Evolutionary conservation across 2,888 invertebrate genomes (phyloP), one percentile per base, ranked within the genome.

Genomic region (Rhabditophanes sp.): DNA sequence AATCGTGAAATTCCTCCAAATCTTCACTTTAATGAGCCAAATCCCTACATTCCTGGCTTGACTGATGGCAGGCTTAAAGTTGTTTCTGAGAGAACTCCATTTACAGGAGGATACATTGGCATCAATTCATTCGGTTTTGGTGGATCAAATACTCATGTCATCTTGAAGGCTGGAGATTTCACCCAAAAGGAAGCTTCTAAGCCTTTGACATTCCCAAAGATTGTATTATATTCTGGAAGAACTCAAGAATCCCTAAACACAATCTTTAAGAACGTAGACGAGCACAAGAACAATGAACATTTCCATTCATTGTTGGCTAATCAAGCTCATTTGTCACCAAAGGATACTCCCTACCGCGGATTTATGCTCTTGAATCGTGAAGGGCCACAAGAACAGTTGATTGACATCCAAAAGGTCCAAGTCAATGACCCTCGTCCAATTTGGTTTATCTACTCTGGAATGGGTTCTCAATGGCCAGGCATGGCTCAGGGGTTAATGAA

Each of bases 91-190:
- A 77, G 79, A 57, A 77, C 75, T 42, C 75, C 77, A 17, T 88
- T 82, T 79, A 76, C 78, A 34, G 88, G 88, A 30, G 88, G 88
- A n/a, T 34, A 29, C 39, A 78, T 82, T 32, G 88, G 79, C 15
- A 69, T 96, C 19, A 96, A 93, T 71, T 88, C 88, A 6, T 96
- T 96, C 68, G 93, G 93, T 12, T 93, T 93, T 69, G 93, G 93
- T 42, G 96, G 96, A 34, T 66, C 85, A 25, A 87, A 87, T 69
- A 84, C 82, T n/a, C 87, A 88, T 69, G 70, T 83, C 1, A 73
- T 88, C 49, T 72, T 88, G 9, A 77, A 78, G 64, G 79, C 82
- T 4, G 35, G 34, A 7, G 35, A 46, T 23, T 36, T 26, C 8
- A 21, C 29, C 24, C n/a, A n/a, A n/a, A n/a, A n/a, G n/a, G n/a